phyloP scores from a whole-genome alignment of 2,113 vertebrate genomes.

The Prolemur simus region DNA sequence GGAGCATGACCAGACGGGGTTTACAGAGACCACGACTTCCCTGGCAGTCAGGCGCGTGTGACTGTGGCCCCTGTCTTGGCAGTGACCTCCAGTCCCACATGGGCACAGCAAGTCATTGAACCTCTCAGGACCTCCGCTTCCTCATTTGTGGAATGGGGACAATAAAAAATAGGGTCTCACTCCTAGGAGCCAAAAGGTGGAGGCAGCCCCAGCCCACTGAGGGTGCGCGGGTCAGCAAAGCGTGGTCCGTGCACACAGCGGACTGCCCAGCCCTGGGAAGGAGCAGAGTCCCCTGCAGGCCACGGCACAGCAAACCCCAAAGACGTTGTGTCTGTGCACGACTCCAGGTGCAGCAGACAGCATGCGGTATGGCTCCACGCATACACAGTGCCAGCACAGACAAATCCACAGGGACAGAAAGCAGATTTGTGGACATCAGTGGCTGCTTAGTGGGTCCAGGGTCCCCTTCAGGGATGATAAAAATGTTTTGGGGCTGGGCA shows the following conservation, averaged over 20 bases:
- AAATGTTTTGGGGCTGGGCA: background rate
- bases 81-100: fast-evolving
- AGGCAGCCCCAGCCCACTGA: no score
- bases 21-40: fast-evolving
- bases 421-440: background rate
- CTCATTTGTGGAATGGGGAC: background rate
- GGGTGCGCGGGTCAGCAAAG: no score
- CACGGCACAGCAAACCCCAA: fast-evolving
- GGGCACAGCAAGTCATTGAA: fast-evolving
- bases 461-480: no score
- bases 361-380: fast-evolving
- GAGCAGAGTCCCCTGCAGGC: fast-evolving
- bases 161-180: no score
- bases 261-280: no score
- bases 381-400: fast-evolving
- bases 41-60: fast-evolving
- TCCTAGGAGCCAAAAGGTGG: background rate
- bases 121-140: background rate
- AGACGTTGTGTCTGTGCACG: fast-evolving
- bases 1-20: background rate
- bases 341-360: background rate
- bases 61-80: fast-evolving
- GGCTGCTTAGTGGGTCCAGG: fast-evolving
- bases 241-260: no score
- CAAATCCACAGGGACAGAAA: background rate